Evolutionary conservation across 2,888 invertebrate genomes (phyloP).

Genomic region (Aphidoletes aphidimyza): DNA sequence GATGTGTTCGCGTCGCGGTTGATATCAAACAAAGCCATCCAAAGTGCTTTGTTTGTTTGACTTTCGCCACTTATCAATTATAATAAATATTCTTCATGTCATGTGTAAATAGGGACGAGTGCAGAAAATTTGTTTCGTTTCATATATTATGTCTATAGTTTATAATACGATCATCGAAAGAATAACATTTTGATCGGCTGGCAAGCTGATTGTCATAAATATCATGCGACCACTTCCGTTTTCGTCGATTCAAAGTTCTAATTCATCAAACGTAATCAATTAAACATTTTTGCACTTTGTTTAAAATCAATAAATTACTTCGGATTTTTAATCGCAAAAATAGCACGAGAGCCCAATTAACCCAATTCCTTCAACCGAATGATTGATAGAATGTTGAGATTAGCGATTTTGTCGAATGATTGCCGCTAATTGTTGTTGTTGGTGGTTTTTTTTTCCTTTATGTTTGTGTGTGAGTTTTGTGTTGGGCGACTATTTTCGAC

Average conservation of each 20-base stretch:
- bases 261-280: background rate
- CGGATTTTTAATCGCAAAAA: background rate
- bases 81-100: no score
- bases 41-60: slow-evolving; percentile 1
- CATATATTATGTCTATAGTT: no score
- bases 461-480: background rate
- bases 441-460: background rate
- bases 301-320: background rate
- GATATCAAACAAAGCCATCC: background rate
- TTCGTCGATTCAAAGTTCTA: background rate
- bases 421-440: background rate
- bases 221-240: background rate
- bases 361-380: background rate
- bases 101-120: background rate
- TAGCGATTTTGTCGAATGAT: no score
- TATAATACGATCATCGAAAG: background rate
- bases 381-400: background rate
- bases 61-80: background rate
- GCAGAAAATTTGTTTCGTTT: background rate
- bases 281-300: background rate
- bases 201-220: background rate
- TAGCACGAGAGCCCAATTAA: slow-evolving; percentile 13
- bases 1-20: background rate
- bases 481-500: background rate
- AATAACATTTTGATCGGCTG: background rate